Evolutionary conservation across 2,113 vertebrate species (phyloP).

Genomic region (Clarias batrachus): DNA sequence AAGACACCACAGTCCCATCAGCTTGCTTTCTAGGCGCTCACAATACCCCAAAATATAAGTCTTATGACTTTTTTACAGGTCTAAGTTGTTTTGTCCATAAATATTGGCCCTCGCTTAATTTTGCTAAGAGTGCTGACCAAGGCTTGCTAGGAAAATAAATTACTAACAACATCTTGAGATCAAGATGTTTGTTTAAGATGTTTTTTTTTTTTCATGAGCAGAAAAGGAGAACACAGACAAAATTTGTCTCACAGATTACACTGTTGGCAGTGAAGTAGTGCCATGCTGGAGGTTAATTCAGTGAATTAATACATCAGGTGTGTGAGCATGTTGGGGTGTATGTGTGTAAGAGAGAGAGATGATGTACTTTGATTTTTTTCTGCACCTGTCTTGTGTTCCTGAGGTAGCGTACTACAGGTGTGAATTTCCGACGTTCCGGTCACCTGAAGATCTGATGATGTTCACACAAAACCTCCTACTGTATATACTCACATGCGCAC

Average conservation of each 20-base stretch:
- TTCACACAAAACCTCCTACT: background rate
- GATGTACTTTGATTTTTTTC: no score
- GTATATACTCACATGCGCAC: background rate
- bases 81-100: background rate
- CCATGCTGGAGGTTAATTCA: background rate
- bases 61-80: no score
- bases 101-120: background rate
- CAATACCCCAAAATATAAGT: no score
- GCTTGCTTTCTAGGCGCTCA: no score
- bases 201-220: background rate
- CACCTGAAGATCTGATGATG: background rate
- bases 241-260: background rate
- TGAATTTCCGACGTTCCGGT: background rate
- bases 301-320: background rate
- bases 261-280: background rate
- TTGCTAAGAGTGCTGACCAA: background rate
- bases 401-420: background rate
- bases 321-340: background rate
- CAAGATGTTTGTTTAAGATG: background rate
- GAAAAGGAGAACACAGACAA: background rate
- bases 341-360: background rate
- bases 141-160: background rate
- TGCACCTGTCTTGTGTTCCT: conserved; percentile 16
- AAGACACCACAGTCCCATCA: no score
- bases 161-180: background rate